These are phyloP conservation scores for Pardosa pseudoannulata DNA, from an alignment of 2,888 invertebrate species.

Conservation along the genomic window DNA sequence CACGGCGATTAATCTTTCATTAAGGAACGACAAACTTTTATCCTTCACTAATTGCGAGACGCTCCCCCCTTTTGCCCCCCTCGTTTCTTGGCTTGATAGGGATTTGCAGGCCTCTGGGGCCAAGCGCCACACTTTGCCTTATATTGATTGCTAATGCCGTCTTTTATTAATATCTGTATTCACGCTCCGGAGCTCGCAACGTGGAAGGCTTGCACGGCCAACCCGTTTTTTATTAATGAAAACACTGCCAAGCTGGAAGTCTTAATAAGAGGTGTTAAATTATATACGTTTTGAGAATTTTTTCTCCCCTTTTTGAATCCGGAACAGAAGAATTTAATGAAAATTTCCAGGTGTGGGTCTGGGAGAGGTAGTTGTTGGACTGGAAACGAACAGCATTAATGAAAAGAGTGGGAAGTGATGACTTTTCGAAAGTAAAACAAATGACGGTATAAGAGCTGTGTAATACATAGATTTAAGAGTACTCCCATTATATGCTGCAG, in stretches of 20 bases:
- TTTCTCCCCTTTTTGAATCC: conserved; percentile 8
- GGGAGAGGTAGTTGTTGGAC: conserved; percentile 28
- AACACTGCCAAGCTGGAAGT: conserved; percentile 51
- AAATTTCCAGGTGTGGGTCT: conserved; percentile 41
- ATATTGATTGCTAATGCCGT: conserved; percentile 69
- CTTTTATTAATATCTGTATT: conserved; percentile 70
- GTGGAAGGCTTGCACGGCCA: conserved; percentile 15
- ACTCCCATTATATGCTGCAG: not conserved
- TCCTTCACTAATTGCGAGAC: conserved; percentile 71
- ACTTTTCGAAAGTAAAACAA: conserved; percentile 9
- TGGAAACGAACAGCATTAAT: conserved; percentile 14
- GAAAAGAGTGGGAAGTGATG: not conserved
- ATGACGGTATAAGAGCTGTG: conserved; percentile 12
- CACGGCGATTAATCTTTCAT: conserved; percentile 68
- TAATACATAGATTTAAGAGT: conserved; percentile 1
- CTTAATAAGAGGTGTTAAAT: conserved; percentile 72
- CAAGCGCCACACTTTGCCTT: conserved; percentile 30
- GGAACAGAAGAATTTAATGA: conserved; percentile 65
- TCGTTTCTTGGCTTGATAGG: conserved; percentile 52
- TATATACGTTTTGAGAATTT: conserved; percentile 36
- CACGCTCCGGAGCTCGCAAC: conserved; percentile 45
- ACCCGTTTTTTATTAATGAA: conserved; percentile 49
- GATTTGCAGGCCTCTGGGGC: conserved; percentile 54
- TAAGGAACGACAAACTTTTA: conserved; percentile 72
- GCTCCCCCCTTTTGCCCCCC: conserved; percentile 21